Base-by-base conservation (phyloP, 2,113 vertebrate species). In the Garra rufa region DNA sequence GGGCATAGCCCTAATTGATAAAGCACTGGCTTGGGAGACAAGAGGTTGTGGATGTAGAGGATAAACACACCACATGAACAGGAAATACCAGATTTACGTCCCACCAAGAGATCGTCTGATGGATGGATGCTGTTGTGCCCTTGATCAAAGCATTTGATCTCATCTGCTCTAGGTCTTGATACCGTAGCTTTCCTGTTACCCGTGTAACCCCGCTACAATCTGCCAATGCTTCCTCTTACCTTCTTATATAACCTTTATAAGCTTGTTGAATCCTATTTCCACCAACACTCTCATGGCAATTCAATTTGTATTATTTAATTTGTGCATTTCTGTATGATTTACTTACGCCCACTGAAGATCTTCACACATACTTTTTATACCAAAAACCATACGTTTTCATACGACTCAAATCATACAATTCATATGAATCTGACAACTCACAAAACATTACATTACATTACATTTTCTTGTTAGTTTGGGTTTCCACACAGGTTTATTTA, bases 1-100 rank as follows among this genome's bases (percentile, higher is more conserved):
- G 81, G 52, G 52, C 24, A 69, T 26, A 14, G 9, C 63, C 63
- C n/a, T 30, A 34, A 52, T 52, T 84, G 61, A 78, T 69, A 50
- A 57, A 77, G 65, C 15, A 21, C n/a, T 0, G 8, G 9, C 21
- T 71, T 83, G 11, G 30, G 55, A 52, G 24, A 57, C 41, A 63
- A 34, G 21, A 76, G 30, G 28, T 57, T 57, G 19, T n/a, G 30
- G 50, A 19, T 57, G 55, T 55, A 38, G 11, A 24, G 52, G 34
- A 41, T 57, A 30, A 77, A 30, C 1, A 6, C 19, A 6, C 21
- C 3, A 13, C 30, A 77, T 78, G 75, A 59, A 77, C 76, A 24
- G 52, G 30, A 41, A 41, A 43, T 24, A n/a, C 30, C 50, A 21
- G 28, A 14, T n/a, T n/a, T 77, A 57, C 19, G 57, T 78, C 76